phyloP scores from a whole-genome alignment of 1,140 invertebrate genomes.

The Druon quercuslanigerum region DNA sequence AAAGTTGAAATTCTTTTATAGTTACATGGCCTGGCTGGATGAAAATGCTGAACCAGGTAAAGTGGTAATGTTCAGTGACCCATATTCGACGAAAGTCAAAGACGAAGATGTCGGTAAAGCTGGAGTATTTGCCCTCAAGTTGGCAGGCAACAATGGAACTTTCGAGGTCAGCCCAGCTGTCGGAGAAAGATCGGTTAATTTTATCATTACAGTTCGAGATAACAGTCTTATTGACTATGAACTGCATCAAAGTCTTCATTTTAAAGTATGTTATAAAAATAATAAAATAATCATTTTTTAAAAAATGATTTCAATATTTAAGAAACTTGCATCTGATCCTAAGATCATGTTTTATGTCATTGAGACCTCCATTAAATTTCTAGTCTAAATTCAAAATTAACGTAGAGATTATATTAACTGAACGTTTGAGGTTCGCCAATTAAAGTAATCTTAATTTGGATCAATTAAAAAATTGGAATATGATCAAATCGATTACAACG shows the following conservation, averaged over 20 bases:
- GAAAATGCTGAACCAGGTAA: slow-evolving; percentile 90
- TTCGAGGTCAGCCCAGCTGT: slow-evolving; percentile 93
- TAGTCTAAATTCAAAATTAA: too few relatives aligned
- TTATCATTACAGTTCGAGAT: slow-evolving; percentile 89
- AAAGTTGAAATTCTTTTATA: slow-evolving; percentile 60
- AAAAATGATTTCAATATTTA: too few relatives aligned
- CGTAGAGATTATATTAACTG: too few relatives aligned
- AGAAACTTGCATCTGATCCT: too few relatives aligned
- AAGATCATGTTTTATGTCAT: too few relatives aligned
- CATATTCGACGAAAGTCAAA: slow-evolving; percentile 82
- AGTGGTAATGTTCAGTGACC: slow-evolving; percentile 82
- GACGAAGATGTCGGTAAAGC: slow-evolving; percentile 88
- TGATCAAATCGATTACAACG: too few relatives aligned
- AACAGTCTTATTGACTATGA: slow-evolving; percentile 90
- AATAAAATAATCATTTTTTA: too few relatives aligned
- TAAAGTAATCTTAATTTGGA: too few relatives aligned
- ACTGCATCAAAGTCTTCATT: slow-evolving; percentile 81
- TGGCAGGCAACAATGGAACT: slow-evolving; percentile 89
- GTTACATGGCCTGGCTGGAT: slow-evolving; percentile 84
- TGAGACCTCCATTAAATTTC: too few relatives aligned
- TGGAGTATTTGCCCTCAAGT: slow-evolving; percentile 87
- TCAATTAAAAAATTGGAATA: too few relatives aligned
- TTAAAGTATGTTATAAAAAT: slow-evolving; percentile 78
- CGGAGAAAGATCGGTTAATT: slow-evolving; percentile 86
- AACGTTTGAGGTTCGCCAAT: too few relatives aligned